Evolutionary conservation across 2,113 vertebrate species (phyloP), one percentile per base, ranked within the genome.

Genomic region (Piaya cayana): DNA sequence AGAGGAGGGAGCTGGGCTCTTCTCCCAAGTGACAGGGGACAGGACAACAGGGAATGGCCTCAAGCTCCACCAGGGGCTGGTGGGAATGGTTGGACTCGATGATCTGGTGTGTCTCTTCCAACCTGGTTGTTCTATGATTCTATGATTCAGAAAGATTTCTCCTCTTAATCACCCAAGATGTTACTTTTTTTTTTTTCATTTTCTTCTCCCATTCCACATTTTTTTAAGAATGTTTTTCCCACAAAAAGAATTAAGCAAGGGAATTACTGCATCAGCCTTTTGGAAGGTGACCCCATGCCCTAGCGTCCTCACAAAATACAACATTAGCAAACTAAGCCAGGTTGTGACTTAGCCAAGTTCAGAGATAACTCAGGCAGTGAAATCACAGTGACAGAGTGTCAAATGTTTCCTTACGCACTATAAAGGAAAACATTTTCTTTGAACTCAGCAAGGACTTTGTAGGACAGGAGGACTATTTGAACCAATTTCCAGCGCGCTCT

Each of bases 371-470:
- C 90, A 92, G 52, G 60, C 76, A 90, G 52, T 63, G 76, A 91
- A 95, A 93, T 88, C 90, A 90, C 75, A 74, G 84, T 67, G 87
- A 86, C 55, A 50, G 42, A 92, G 60, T 78, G 85, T 90, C 79
- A 82, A 90, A 88, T 88, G 59, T 95, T 95, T 96, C 88, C 79
- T 74, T 91, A 78, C 85, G 26, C 68, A 86, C 85, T 93, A 90
- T 74, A 96, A 93, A 94, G 85, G 79, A 91, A 94, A 95, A 88
- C 71, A 94, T 53, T 96, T 53, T 86, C 88, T 96, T 94, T 95
- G 68, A 96, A 94, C 85, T 92, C 85, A 95, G 82, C 82, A 95
- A 97, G 85, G 90, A 86, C 88, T 95, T 95, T 92, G 90, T 81
- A 95, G 90, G 90, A 94, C 76, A 88, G 79, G 43, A 91, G 79